A percentile compares a stretch with the other conserved stretches of the same genome.
Evolutionary conservation across 2,797 vertebrate species (phyloP).

Genomic region (Odontamblyopus lacepedii): DNA sequence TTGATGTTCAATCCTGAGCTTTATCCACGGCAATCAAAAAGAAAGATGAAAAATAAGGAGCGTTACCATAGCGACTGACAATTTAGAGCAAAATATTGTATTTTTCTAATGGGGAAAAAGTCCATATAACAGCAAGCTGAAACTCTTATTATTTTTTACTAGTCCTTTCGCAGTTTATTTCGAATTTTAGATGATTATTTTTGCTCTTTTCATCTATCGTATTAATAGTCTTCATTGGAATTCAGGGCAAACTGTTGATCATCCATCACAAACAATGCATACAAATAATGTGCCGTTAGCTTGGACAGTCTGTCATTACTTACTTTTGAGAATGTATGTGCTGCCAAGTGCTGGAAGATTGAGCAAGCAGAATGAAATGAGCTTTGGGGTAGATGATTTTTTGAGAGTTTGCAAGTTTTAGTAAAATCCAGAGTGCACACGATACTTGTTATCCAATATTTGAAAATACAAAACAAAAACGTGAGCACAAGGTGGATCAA

Average conservation of each 20-base stretch:
- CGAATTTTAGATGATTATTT: not conserved
- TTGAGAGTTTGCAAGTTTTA: slow-evolving; percentile 15
- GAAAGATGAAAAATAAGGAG: too few relatives aligned
- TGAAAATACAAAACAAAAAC: not conserved
- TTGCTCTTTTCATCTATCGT: slow-evolving; percentile 8
- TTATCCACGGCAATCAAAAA: too few relatives aligned
- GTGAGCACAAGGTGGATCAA: too few relatives aligned
- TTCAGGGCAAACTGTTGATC: slow-evolving; percentile 28
- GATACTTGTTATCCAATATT: not conserved
- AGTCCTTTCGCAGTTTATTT: not conserved
- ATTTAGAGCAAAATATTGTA: too few relatives aligned
- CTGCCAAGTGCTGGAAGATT: slow-evolving; percentile 21
- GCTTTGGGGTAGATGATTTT: slow-evolving; percentile 1
- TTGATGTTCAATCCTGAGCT: too few relatives aligned
- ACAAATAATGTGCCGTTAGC: slow-evolving; percentile 3
- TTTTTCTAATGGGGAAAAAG: too few relatives aligned
- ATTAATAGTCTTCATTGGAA: slow-evolving; percentile 26
- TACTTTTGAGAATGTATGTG: slow-evolving; percentile 18
- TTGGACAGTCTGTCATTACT: slow-evolving; percentile 34
- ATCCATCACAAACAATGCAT: slow-evolving; percentile 25
- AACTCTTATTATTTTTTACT: not conserved
- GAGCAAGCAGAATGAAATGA: slow-evolving; percentile 33
- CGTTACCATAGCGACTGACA: too few relatives aligned
- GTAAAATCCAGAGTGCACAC: not conserved
- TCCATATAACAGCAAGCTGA: too few relatives aligned